Conservation (phyloP, 2,888 invertebrate genomes). For the Epistrophe eligans region DNA sequence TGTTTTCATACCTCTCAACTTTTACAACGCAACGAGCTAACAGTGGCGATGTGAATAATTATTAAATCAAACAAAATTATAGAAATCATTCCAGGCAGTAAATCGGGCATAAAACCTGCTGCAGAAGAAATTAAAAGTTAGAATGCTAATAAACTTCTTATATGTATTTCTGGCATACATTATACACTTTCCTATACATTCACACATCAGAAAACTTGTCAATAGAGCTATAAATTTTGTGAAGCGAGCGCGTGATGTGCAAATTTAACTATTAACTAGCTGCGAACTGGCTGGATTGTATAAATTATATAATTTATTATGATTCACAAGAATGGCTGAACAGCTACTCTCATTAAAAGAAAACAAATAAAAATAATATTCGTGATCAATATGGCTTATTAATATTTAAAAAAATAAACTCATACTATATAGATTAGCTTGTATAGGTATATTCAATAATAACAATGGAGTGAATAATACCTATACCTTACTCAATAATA, state of each 20-base stretch:
- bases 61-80: too few relatives aligned
- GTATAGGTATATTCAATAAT: too few relatives aligned
- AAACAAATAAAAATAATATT: constrained; percentile 5
- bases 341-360: background rate
- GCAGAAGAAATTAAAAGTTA: background rate
- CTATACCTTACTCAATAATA: background rate
- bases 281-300: constrained; percentile 8
- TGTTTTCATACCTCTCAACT: too few relatives aligned
- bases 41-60: too few relatives aligned
- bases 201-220: background rate
- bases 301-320: background rate
- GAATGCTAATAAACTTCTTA: background rate
- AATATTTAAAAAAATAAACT: background rate
- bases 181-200: background rate
- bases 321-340: background rate
- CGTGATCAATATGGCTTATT: constrained; percentile 30
- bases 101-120: background rate
- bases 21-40: too few relatives aligned
- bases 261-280: constrained; percentile 5
- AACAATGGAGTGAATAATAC: background rate
- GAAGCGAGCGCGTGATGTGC: background rate
- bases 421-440: background rate
- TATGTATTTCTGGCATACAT: background rate
- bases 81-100: too few relatives aligned
- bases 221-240: background rate